These are phyloP conservation scores for Macrosteles quadrilineatus DNA, from an alignment of 1,140 invertebrate species.

Conservation along the genomic window DNA sequence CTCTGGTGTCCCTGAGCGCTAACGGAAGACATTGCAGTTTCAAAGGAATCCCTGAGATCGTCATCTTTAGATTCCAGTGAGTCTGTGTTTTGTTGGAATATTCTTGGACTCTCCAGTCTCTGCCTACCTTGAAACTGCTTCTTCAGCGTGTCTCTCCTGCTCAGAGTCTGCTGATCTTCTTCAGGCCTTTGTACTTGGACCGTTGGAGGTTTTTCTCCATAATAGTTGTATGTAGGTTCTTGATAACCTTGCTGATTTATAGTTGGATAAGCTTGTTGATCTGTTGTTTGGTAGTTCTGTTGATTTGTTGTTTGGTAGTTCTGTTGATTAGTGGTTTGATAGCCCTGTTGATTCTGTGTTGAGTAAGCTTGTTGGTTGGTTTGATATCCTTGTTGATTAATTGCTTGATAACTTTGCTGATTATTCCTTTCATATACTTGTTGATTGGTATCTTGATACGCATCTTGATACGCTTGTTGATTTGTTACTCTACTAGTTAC, in stretches of 20 bases:
- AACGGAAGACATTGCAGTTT: constrained; percentile 59
- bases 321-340: constrained; percentile 41
- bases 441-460: no score
- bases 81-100: constrained; percentile 55
- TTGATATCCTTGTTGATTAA: constrained; percentile 51
- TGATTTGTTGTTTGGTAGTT: constrained; percentile 43
- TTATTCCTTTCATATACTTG: constrained; percentile 52
- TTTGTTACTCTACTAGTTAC: no score
- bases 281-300: constrained; percentile 46
- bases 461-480: no score
- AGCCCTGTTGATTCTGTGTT: constrained; percentile 30
- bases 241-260: constrained; percentile 53
- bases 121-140: constrained; percentile 38
- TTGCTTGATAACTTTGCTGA: constrained; percentile 49
- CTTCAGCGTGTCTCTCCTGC: constrained; percentile 39
- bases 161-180: constrained; percentile 25
- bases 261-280: constrained; percentile 51
- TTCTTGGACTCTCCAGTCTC: constrained; percentile 31
- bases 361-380: constrained; percentile 53
- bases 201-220: constrained; percentile 44
- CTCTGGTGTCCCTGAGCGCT: constrained; percentile 43
- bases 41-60: constrained; percentile 60
- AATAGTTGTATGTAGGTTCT: constrained; percentile 38
- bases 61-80: constrained; percentile 59
- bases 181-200: constrained; percentile 1